These are phyloP conservation scores for Mobula birostris DNA, from an alignment of 2,113 vertebrate species.

Conservation along the genomic window DNA sequence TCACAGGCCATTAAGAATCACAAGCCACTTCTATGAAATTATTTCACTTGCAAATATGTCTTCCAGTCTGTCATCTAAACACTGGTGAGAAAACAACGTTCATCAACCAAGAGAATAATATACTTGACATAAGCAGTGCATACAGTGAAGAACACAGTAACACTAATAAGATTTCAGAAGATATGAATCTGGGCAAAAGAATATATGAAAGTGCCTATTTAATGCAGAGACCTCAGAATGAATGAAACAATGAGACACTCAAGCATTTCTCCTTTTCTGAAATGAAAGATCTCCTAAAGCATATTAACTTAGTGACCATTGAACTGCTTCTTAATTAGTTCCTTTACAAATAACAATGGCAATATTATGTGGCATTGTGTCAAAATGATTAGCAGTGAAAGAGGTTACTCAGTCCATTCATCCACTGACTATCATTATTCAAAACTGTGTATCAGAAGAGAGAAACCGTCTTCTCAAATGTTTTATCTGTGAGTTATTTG, in stretches of 20 bases:
- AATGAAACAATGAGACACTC: neutral
- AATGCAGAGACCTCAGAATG: neutral
- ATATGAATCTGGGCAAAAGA: neutral
- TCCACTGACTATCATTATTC: neutral
- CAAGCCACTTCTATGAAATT: neutral
- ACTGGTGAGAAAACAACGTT: neutral
- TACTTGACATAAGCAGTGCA: neutral
- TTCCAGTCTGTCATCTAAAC: neutral
- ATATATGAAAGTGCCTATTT: neutral
- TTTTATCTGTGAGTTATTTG: neutral
- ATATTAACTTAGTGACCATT: neutral
- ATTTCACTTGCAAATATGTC: neutral
- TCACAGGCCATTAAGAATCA: neutral
- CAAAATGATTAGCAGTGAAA: too few species aligned
- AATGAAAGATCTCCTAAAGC: neutral
- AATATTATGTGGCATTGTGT: neutral
- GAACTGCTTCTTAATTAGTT: neutral
- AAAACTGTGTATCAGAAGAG: neutral
- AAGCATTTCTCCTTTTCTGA: neutral
- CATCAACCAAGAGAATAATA: neutral
- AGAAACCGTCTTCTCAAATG: neutral
- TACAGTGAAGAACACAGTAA: neutral
- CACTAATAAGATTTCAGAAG: neutral
- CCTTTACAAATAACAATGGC: neutral
- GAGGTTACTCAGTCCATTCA: neutral